phyloP scores from a whole-genome alignment of 2,888 invertebrate genomes.

The Dasypogon diadema region DNA sequence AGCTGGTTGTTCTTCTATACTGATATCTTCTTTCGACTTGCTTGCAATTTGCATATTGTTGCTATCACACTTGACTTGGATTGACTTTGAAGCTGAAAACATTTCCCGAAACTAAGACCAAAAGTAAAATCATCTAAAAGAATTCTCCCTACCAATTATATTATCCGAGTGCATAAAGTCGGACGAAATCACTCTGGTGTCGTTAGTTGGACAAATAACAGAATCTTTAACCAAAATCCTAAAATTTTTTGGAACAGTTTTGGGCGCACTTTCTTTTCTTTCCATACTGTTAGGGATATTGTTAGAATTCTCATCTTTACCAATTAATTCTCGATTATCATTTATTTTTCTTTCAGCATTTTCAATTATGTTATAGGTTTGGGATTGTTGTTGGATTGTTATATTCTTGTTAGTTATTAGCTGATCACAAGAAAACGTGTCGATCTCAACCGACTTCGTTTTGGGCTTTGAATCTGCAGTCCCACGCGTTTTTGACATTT shows the following conservation, averaged over 20 bases:
- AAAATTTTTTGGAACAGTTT: background rate
- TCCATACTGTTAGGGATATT: background rate
- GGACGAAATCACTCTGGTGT: background rate
- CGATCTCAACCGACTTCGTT: background rate
- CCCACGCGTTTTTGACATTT: conserved; percentile 6
- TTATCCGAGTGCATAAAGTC: background rate
- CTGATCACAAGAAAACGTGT: background rate
- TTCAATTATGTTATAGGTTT: background rate
- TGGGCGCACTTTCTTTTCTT: background rate
- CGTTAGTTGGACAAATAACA: background rate
- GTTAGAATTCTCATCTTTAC: background rate
- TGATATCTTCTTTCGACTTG: background rate
- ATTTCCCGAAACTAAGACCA: background rate
- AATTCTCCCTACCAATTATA: background rate
- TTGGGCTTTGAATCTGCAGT: background rate
- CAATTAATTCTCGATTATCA: background rate
- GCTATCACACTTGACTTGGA: background rate
- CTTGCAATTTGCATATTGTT: background rate
- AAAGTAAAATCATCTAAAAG: background rate
- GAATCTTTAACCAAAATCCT: background rate
- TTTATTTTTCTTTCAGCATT: background rate
- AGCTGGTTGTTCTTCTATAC: background rate
- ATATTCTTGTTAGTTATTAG: background rate
- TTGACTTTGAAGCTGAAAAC: background rate
- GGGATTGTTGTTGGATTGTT: background rate